Evolutionary conservation across 2,797 vertebrate genomes (phyloP).

Genomic region (Myotis daubentonii): DNA sequence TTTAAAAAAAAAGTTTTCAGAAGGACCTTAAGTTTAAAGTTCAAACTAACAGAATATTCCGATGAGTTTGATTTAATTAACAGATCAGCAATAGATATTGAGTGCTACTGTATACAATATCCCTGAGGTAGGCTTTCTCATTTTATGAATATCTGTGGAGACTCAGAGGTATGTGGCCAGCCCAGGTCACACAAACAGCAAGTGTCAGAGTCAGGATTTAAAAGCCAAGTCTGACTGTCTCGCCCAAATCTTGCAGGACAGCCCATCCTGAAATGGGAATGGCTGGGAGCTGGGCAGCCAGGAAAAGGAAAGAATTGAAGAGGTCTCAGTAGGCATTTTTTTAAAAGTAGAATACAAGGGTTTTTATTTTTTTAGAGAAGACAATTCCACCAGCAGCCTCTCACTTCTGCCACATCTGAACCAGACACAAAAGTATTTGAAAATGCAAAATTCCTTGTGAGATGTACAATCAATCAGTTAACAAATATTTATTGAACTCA

Average conservation of each 20-base stretch:
- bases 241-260: not conserved
- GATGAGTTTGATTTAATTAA: not conserved
- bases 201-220: not conserved
- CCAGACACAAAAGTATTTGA: not conserved
- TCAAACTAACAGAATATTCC: not conserved
- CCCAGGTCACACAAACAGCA: not conserved
- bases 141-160: not conserved
- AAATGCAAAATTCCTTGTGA: conserved; percentile 30
- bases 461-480: not conserved
- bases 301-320: conserved; percentile 1
- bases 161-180: not conserved
- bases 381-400: not conserved
- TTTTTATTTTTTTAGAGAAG: conserved; percentile 34
- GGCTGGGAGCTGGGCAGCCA: not conserved
- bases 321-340: not conserved
- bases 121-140: not conserved
- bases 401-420: conserved; percentile 46
- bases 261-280: not conserved
- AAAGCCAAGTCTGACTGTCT: not conserved
- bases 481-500: conserved; percentile 14
- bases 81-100: not conserved
- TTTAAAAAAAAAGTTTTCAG: not conserved
- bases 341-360: not conserved
- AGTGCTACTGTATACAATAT: not conserved
- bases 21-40: not conserved